Evolutionary conservation across 2,888 invertebrate species (phyloP).

Genomic region (Noctua comes): DNA sequence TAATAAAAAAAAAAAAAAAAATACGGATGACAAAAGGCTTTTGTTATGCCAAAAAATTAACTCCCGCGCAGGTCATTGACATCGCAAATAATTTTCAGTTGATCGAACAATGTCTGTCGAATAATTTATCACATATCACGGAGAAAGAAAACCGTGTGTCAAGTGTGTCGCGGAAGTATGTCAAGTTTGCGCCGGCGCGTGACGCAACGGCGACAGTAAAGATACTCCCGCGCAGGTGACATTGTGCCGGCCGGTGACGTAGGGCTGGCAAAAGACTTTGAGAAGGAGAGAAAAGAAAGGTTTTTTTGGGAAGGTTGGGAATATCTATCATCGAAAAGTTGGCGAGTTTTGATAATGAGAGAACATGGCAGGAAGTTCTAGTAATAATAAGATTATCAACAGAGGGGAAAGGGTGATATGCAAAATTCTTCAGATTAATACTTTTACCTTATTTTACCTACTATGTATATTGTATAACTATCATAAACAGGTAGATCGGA

Average conservation of each 20-base stretch:
- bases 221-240: slow-evolving; percentile 70
- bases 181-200: slow-evolving; percentile 80
- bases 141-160: slow-evolving; percentile 58
- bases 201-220: slow-evolving; percentile 74
- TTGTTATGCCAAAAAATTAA: neutral
- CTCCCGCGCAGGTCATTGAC: slow-evolving; percentile 46
- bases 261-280: slow-evolving; percentile 8
- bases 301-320: neutral
- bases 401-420: neutral
- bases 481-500: neutral
- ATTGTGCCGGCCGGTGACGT: slow-evolving; percentile 62
- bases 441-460: neutral
- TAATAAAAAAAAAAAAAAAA: neutral
- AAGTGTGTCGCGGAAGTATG: slow-evolving; percentile 78
- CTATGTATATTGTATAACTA: neutral
- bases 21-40: neutral
- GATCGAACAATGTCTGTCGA: slow-evolving; percentile 34
- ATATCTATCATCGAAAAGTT: neutral
- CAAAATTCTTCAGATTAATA: neutral
- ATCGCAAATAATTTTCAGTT: slow-evolving; percentile 24
- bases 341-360: neutral
- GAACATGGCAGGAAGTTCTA: neutral
- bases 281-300: neutral
- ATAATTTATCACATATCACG: slow-evolving; percentile 40
- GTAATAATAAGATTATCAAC: neutral